Evolutionary conservation across 2,113 vertebrate species (phyloP).

Genomic region (Ctenodactylus gundi): DNA sequence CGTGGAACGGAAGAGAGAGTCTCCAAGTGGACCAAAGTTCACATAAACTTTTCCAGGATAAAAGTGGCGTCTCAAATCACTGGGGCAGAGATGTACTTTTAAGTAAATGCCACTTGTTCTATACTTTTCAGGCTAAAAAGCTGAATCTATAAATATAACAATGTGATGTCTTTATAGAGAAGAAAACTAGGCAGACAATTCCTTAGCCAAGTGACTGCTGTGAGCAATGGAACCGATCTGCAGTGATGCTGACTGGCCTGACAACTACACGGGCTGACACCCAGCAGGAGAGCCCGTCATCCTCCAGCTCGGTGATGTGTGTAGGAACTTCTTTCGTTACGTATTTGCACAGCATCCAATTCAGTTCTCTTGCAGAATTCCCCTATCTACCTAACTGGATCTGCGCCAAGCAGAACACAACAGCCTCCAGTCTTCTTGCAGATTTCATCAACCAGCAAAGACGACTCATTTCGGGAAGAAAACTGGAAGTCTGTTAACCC

Average conservation of each 20-base stretch:
- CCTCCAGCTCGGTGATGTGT: neutral
- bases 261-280: neutral
- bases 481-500: neutral
- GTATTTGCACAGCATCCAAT: neutral
- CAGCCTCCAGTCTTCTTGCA: neutral
- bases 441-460: neutral
- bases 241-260: no score
- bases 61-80: neutral
- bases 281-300: neutral
- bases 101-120: neutral
- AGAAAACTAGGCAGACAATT: neutral
- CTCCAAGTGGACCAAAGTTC: neutral
- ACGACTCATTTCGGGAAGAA: neutral
- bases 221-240: no score
- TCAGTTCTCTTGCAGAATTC: neutral
- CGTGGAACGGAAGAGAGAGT: neutral
- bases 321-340: conserved; percentile 5
- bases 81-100: neutral
- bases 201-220: neutral
- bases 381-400: neutral
- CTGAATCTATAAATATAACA: no score
- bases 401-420: neutral
- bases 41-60: neutral
- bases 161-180: neutral
- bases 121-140: no score